Percentiles rank a stretch among this genome's conserved stretches.
Evolutionary conservation across 1,140 invertebrate genomes (phyloP).

Genomic region (Druon quercuslanigerum): DNA sequence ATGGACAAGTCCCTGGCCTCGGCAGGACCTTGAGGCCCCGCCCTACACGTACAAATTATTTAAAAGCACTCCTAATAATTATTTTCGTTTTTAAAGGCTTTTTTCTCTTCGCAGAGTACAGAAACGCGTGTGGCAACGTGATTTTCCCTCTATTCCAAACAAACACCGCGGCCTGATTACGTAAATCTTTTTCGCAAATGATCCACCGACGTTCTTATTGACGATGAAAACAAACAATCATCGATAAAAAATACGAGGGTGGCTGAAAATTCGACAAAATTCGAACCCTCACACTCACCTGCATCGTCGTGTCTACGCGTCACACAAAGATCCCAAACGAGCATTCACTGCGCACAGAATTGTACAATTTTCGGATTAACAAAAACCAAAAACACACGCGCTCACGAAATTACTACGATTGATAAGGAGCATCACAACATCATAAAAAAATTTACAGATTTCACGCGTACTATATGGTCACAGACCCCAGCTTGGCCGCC

Average conservation of each 20-base stretch:
- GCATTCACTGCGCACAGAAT: conserved; percentile 36
- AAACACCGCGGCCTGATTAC: conserved; percentile 56
- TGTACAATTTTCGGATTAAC: conserved; percentile 44
- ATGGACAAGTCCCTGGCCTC: conserved; percentile 50
- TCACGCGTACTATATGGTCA: conserved; percentile 69
- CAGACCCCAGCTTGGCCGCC: conserved; percentile 62
- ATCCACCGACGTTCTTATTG: conserved; percentile 20
- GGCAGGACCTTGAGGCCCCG: conserved; percentile 54
- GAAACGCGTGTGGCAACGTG: conserved; percentile 59
- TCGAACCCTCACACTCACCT: conserved; percentile 70
- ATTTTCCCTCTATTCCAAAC: conserved; percentile 69
- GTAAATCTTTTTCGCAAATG: conserved; percentile 40
- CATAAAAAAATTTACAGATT: conserved; percentile 63
- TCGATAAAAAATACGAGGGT: conserved; percentile 24
- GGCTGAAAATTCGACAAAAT: conserved; percentile 48
- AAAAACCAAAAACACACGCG: conserved; percentile 43
- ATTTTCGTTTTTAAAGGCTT: conserved; percentile 53
- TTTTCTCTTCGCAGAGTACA: conserved; percentile 41
- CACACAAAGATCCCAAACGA: conserved; percentile 47
- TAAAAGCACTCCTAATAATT: conserved; percentile 42
- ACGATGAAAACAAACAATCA: conserved; percentile 49
- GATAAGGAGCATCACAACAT: conserved; percentile 56
- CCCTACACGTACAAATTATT: conserved; percentile 56
- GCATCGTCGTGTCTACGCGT: conserved; percentile 73
- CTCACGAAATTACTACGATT: conserved; percentile 46